These are phyloP conservation scores for Vannuccia rotundouncinata DNA, from an alignment of 2,888 invertebrate genomes.

Conservation along the genomic window DNA sequence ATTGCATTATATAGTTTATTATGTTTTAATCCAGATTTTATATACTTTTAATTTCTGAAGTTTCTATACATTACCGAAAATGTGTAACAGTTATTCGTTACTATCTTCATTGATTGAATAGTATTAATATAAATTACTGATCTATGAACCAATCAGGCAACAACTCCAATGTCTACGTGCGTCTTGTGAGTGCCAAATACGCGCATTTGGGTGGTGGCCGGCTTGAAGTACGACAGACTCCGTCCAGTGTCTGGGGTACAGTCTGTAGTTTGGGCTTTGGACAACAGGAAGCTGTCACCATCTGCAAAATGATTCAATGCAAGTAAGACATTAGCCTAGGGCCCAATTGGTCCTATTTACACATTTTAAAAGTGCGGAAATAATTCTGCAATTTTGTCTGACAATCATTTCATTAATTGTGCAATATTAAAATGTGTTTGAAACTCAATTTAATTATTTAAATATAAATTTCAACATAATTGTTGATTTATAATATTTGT, in stretches of 20 bases:
- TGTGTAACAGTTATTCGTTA: background rate
- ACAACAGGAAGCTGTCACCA: background rate
- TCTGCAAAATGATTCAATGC: background rate
- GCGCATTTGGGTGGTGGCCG: background rate
- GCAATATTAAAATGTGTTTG: too few species aligned
- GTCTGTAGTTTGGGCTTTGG: slow-evolving; percentile 5
- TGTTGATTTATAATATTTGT: too few species aligned
- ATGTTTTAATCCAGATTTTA: background rate
- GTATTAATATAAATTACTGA: background rate
- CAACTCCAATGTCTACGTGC: background rate
- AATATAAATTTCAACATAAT: too few species aligned
- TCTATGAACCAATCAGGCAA: background rate
- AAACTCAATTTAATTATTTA: too few species aligned
- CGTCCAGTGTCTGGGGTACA: background rate
- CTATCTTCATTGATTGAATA: background rate
- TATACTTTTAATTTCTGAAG: too few species aligned
- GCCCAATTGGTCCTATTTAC: too few species aligned
- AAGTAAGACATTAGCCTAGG: too few species aligned
- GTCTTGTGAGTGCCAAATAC: background rate
- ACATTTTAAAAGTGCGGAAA: too few species aligned
- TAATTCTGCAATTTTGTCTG: too few species aligned
- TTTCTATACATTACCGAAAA: background rate
- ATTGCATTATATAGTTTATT: background rate
- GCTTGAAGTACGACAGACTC: background rate
- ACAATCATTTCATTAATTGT: too few species aligned